Conservation (phyloP, 1,140 invertebrate genomes). For the Diprion similis region DNA sequence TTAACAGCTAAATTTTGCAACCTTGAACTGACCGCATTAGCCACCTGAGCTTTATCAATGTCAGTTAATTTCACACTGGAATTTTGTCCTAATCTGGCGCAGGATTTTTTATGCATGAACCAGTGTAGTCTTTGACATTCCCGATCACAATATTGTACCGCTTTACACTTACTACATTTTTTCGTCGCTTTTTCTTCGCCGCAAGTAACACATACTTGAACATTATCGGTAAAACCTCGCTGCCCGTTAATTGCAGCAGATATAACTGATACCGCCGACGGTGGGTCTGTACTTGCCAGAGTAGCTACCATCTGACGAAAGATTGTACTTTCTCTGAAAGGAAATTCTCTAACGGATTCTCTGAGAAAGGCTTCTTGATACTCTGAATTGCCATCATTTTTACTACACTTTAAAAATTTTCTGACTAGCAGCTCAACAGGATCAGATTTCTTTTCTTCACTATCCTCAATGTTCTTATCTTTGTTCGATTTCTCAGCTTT, state of each 20-base stretch:
- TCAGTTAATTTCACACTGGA: slow-evolving; percentile 43
- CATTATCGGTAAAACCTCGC: slow-evolving; percentile 73
- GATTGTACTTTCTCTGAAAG: slow-evolving; percentile 83
- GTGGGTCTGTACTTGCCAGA: slow-evolving; percentile 73
- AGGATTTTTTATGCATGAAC: slow-evolving; percentile 94
- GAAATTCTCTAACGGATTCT: slow-evolving; percentile 86
- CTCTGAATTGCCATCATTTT: slow-evolving; percentile 77
- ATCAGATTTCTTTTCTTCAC: slow-evolving; percentile 70
- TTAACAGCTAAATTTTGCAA: slow-evolving; percentile 48
- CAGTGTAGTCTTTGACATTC: slow-evolving; percentile 96
- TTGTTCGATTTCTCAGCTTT: slow-evolving; percentile 48
- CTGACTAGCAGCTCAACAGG: slow-evolving; percentile 76
- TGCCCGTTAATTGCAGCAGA: slow-evolving; percentile 89
- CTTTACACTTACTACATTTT: slow-evolving; percentile 95
- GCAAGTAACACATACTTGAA: slow-evolving; percentile 84
- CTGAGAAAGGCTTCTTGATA: slow-evolving; percentile 84
- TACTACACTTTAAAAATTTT: slow-evolving; percentile 78
- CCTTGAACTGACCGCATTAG: slow-evolving; percentile 46
- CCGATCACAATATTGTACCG: slow-evolving; percentile 91
- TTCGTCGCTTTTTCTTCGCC: slow-evolving; percentile 87
- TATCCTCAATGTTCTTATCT: slow-evolving; percentile 55
- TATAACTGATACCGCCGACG: slow-evolving; percentile 77
- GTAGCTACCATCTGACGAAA: slow-evolving; percentile 85
- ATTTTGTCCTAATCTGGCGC: slow-evolving; percentile 64
- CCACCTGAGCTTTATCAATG: slow-evolving; percentile 47